Percentiles rank a stretch among this genome's conserved stretches.
Conservation (phyloP, 2,113 vertebrate genomes). For the Catharus bicknelli region DNA sequence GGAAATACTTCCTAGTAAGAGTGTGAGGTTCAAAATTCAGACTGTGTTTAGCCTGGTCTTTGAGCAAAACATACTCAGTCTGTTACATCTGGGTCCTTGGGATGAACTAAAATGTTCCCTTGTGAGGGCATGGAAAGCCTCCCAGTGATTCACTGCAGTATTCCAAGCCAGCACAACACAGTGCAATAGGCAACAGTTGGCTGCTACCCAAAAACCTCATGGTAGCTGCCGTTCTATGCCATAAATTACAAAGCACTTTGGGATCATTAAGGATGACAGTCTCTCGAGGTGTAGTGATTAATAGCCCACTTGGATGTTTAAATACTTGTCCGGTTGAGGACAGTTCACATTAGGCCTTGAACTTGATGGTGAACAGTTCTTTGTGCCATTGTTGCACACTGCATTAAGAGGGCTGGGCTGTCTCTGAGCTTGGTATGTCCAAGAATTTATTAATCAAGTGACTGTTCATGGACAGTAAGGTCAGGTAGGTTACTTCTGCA, state of each 20-base stretch:
- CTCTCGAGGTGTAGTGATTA: conserved; percentile 17
- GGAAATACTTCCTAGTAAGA: neutral
- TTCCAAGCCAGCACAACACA: neutral
- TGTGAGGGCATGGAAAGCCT: neutral
- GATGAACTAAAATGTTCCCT: neutral
- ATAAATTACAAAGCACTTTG: conserved; percentile 24
- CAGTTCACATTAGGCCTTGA: neutral
- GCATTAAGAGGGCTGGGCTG: neutral
- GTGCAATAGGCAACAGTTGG: conserved; percentile 16
- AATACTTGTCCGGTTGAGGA: conserved; percentile 4
- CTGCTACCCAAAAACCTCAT: neutral
- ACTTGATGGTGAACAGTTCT: neutral
- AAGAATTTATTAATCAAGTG: neutral
- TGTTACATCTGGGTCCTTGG: neutral
- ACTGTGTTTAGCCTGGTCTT: neutral
- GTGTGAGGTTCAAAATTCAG: neutral
- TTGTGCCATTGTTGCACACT: neutral
- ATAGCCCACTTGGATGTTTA: conserved; percentile 1
- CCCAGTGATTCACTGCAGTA: neutral
- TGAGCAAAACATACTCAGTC: neutral
- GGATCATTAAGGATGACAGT: neutral
- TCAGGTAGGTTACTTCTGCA: neutral
- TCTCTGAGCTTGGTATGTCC: neutral
- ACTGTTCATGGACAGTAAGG: neutral
- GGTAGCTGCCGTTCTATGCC: neutral